A percentile compares a stretch with the other conserved stretches of the same genome.
phyloP scores from a whole-genome alignment of 2,888 invertebrate genomes.

The Ypsolopha sequella region DNA sequence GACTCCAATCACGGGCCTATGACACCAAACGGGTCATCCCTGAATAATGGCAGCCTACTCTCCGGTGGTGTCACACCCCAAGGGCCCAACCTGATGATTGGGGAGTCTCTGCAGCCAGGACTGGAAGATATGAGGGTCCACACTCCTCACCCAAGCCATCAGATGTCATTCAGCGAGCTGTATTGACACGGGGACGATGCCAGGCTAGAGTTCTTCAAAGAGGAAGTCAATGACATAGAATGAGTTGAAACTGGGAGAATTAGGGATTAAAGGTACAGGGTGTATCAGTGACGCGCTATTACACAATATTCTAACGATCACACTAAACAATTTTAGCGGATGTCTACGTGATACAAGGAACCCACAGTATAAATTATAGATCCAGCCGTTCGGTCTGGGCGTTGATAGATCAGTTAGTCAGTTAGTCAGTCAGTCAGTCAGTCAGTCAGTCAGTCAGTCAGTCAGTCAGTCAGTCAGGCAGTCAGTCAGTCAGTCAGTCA shows the following conservation, averaged over 20 bases:
- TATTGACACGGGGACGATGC: conserved; percentile 33
- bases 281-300: no score
- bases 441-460: no score
- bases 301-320: no score
- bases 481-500: no score
- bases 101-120: conserved; percentile 36
- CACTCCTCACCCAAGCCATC: conserved; percentile 38
- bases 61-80: conserved; percentile 19
- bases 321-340: no score
- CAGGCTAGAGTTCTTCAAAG: neutral
- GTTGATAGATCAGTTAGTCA: no score
- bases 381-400: no score
- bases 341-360: no score
- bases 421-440: no score
- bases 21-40: conserved; percentile 29
- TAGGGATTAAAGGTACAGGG: no score
- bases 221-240: neutral
- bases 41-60: conserved; percentile 29
- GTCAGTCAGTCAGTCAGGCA: no score
- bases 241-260: neutral
- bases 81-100: conserved; percentile 27
- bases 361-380: no score
- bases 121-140: conserved; percentile 51
- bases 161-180: conserved; percentile 47
- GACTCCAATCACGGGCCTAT: conserved; percentile 57